Evolutionary conservation across 92 coral and sea anemone genomes (phyloP).

Genomic region (Meandrina meandrites): DNA sequence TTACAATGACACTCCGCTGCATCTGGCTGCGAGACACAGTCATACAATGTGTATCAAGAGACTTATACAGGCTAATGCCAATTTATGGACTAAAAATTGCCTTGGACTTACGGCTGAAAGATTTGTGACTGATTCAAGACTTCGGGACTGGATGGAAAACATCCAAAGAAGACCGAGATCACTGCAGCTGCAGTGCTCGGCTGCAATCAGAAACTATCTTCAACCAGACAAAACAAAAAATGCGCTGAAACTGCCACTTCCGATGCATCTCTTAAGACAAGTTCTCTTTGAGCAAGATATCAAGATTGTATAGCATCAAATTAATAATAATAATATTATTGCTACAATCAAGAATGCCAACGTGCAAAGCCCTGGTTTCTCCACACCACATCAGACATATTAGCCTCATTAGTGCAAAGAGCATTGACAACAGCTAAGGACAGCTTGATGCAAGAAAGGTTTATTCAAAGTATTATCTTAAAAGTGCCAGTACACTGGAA

Average conservation of each 20-base stretch:
- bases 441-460: not conserved
- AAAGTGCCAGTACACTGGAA: not conserved
- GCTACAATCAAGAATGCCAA: not conserved
- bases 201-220: conserved; percentile 81
- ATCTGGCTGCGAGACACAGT: conserved; percentile 87
- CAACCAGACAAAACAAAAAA: conserved; percentile 86
- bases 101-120: conserved; percentile 90
- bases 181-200: conserved; percentile 84
- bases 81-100: conserved; percentile 93
- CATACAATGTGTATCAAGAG: conserved; percentile 84
- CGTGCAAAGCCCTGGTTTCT: conserved; percentile 21
- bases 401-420: not conserved
- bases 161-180: conserved; percentile 87
- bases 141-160: conserved; percentile 88
- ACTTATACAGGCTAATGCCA: conserved; percentile 98
- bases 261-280: conserved; percentile 71
- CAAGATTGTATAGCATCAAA: conserved; percentile 79
- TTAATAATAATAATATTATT: not conserved
- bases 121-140: conserved; percentile 84
- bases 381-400: not conserved
- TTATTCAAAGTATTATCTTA: not conserved
- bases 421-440: not conserved
- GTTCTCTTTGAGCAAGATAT: conserved; percentile 83
- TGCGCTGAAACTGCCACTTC: conserved; percentile 81
- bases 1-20: conserved; percentile 95